Percentiles rank a stretch among this genome's conserved stretches.
phyloP scores from a whole-genome alignment of 1,140 invertebrate genomes.

The Drosophila baimaii region DNA sequence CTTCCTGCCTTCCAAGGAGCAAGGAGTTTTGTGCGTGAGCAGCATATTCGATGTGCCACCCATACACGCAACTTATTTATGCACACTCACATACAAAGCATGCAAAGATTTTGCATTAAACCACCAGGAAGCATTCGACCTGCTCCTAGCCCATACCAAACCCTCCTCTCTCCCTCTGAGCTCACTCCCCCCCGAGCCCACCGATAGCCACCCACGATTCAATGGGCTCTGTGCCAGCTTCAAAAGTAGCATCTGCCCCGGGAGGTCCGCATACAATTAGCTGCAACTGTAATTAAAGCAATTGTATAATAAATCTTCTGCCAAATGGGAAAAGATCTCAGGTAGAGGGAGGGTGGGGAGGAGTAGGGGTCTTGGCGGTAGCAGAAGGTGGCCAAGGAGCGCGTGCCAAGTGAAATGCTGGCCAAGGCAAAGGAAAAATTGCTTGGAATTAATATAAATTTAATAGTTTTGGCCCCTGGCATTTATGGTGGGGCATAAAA shows the following conservation, averaged over 20 bases:
- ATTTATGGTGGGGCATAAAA: constrained; percentile 68
- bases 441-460: constrained; percentile 78
- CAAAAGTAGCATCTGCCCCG: constrained; percentile 67
- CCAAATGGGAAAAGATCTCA: constrained; percentile 65
- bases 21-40: constrained; percentile 68
- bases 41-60: constrained; percentile 65
- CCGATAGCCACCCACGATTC: constrained; percentile 6
- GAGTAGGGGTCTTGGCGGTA: no score
- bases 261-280: constrained; percentile 75
- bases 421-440: constrained; percentile 68
- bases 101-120: constrained; percentile 69
- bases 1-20: background rate
- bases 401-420: constrained; percentile 67
- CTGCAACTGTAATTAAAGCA: constrained; percentile 82
- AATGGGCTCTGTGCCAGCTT: constrained; percentile 50
- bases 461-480: constrained; percentile 75
- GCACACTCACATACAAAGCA: constrained; percentile 78
- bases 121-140: constrained; percentile 12
- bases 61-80: constrained; percentile 70
- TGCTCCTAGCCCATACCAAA: background rate
- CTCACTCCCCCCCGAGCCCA: background rate
- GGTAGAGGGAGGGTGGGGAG: no score
- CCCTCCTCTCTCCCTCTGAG: background rate
- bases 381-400: constrained; percentile 3
- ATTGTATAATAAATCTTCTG: constrained; percentile 80